phyloP scores from a whole-genome alignment of 1,140 invertebrate species.

The Pseudomyrmex concolor region DNA sequence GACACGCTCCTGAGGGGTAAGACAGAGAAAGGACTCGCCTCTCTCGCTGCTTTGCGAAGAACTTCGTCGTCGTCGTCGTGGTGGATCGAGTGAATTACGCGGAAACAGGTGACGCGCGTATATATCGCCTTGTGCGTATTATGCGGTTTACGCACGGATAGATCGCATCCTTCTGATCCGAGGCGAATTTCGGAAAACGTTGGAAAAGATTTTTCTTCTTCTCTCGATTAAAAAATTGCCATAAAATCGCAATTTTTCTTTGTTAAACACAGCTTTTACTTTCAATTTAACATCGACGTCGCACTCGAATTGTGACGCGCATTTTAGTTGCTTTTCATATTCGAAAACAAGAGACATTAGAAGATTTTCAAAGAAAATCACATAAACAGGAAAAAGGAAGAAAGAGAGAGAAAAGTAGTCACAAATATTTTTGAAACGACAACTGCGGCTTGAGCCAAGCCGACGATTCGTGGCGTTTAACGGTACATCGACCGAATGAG shows the following conservation, averaged over 20 bases:
- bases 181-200: background rate
- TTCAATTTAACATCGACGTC: too few species aligned
- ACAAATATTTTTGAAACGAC: slow-evolving; percentile 23
- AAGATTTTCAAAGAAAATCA: too few species aligned
- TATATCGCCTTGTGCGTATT: background rate
- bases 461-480: slow-evolving; percentile 57
- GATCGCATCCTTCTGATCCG: too few species aligned
- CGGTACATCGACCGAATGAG: slow-evolving; percentile 68
- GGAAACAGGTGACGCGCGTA: slow-evolving; percentile 51
- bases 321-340: too few species aligned
- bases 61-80: background rate
- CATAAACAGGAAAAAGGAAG: background rate
- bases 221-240: too few species aligned
- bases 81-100: slow-evolving; percentile 53
- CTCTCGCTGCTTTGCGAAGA: slow-evolving; percentile 34
- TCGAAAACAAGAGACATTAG: too few species aligned
- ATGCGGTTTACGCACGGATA: too few species aligned
- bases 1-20: slow-evolving; percentile 61
- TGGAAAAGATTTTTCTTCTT: background rate
- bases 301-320: too few species aligned
- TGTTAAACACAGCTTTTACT: too few species aligned
- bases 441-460: slow-evolving; percentile 12
- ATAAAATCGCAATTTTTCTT: too few species aligned
- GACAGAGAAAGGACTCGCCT: slow-evolving; percentile 65
- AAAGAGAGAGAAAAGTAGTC: background rate